phyloP scores from a whole-genome alignment of 2,113 vertebrate species.

The Pomatorhinus ruficollis region DNA sequence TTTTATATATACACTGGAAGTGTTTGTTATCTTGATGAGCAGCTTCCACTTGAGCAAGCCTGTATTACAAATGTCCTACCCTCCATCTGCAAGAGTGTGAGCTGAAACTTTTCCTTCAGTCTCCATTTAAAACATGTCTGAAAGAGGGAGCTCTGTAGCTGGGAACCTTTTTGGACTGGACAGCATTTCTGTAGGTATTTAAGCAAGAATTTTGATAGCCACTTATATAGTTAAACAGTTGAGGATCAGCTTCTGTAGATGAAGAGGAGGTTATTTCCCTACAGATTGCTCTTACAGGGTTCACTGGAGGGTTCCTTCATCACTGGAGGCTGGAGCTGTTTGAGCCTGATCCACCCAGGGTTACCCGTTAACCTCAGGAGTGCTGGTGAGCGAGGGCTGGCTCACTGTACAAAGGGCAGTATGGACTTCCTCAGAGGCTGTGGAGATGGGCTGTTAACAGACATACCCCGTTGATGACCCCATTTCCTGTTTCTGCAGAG shows the following conservation, averaged over 20 bases:
- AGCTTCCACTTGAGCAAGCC: not conserved
- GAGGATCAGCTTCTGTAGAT: not conserved
- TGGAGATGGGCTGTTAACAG: not conserved
- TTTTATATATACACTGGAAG: not conserved
- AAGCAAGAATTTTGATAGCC: not conserved
- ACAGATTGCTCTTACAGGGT: rapidly evolving
- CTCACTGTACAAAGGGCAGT: not conserved
- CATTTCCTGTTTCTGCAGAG: not conserved
- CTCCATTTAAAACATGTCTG: not conserved
- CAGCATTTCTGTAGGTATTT: not conserved
- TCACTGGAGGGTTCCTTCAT: not conserved
- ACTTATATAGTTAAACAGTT: rapidly evolving
- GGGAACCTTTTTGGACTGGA: not conserved
- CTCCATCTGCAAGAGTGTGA: not conserved
- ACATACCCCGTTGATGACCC: rapidly evolving
- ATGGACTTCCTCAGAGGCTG: not conserved
- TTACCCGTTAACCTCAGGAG: rapidly evolving
- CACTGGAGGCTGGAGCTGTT: not conserved
- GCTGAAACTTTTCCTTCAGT: not conserved
- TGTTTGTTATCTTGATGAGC: not conserved
- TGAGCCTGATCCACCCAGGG: rapidly evolving
- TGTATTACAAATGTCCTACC: not conserved
- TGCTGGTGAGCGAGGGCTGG: not conserved
- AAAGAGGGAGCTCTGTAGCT: not conserved
- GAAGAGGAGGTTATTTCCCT: not conserved